These are phyloP conservation scores for Coptotermes formosanus DNA, from an alignment of 1,140 invertebrate species.

Conservation along the genomic window DNA sequence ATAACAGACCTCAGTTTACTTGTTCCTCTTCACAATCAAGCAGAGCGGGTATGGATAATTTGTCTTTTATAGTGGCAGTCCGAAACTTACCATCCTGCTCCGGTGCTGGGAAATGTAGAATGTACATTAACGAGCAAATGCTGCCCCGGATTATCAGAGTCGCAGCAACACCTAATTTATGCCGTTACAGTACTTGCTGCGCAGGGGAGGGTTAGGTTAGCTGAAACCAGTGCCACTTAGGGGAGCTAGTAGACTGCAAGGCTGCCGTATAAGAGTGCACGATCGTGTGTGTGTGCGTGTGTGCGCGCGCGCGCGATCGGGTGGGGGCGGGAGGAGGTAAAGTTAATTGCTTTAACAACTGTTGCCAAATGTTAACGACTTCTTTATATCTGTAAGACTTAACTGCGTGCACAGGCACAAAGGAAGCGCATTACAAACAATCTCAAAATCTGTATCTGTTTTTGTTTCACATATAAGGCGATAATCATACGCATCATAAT, in stretches of 20 bases:
- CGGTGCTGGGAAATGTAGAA: neutral
- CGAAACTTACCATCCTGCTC: neutral
- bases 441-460: no score
- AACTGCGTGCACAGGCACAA: neutral
- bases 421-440: neutral
- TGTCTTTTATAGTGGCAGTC: neutral
- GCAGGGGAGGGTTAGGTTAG: neutral
- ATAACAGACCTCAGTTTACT: neutral
- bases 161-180: neutral
- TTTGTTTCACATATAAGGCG: no score
- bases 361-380: neutral
- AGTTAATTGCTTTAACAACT: neutral
- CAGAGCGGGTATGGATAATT: neutral
- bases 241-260: neutral
- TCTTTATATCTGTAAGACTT: neutral
- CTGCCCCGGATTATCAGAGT: neutral
- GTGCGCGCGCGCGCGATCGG: no score
- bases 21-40: neutral
- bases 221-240: neutral
- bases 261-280: neutral
- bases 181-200: neutral
- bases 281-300: no score
- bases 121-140: neutral
- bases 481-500: no score
- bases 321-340: no score